phyloP scores from a whole-genome alignment of 2,113 vertebrate species.

The Peromyscus leucopus region DNA sequence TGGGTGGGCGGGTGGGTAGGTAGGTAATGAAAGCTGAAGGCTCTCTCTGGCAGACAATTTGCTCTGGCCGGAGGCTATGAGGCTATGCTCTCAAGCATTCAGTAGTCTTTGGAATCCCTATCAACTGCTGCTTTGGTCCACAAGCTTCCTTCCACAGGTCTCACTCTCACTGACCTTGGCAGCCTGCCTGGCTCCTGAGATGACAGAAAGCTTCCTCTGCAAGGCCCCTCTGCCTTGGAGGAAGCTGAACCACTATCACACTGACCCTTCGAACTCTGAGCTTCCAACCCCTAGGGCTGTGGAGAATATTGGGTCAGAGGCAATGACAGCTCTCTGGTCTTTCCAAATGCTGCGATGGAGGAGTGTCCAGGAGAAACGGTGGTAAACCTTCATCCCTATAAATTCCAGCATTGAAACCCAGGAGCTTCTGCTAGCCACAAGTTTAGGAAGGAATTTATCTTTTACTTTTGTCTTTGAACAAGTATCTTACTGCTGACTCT shows the following conservation, averaged over 20 bases:
- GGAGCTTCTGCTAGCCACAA: conserved; percentile 2
- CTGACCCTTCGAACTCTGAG: background rate
- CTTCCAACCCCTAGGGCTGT: background rate
- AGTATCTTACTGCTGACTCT: conserved; percentile 46
- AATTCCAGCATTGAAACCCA: background rate
- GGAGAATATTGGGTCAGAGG: background rate
- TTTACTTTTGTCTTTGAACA: conserved; percentile 28
- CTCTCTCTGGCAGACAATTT: conserved; percentile 32
- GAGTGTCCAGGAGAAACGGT: background rate
- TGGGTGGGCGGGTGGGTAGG: no score
- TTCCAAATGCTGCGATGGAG: background rate
- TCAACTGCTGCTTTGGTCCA: background rate
- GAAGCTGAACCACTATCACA: conserved; percentile 19
- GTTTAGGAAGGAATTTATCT: conserved; percentile 19
- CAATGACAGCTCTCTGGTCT: background rate
- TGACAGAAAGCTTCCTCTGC: conserved; percentile 12
- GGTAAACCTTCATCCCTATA: background rate
- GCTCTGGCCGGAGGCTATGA: background rate
- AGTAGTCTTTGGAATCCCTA: background rate
- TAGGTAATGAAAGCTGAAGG: background rate
- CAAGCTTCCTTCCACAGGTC: conserved; percentile 45
- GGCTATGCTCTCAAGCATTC: background rate
- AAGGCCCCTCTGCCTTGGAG: background rate
- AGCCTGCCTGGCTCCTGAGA: conserved; percentile 10
- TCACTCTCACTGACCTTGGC: conserved; percentile 48